Percentiles rank a stretch among this genome's conserved stretches.
Evolutionary conservation across 2,113 vertebrate species (phyloP).

Genomic region (Nothobranchius kuhntae): DNA sequence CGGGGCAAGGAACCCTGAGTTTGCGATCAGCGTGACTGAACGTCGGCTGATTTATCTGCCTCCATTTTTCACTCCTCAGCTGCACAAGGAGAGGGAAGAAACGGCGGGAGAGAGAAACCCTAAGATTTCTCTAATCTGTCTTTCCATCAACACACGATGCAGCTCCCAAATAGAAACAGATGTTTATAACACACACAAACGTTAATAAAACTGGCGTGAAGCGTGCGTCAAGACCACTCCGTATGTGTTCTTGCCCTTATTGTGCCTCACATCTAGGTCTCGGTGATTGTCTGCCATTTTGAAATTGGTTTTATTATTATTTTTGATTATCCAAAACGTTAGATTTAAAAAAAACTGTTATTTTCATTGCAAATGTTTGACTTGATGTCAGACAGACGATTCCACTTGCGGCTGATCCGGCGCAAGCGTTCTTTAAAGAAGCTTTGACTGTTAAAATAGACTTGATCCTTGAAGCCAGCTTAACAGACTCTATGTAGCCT

Average conservation of each 20-base stretch:
- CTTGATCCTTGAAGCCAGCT: slow-evolving; percentile 62
- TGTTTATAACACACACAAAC: slow-evolving; percentile 7
- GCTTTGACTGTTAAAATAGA: slow-evolving; percentile 50
- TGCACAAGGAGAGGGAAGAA: slow-evolving; percentile 35
- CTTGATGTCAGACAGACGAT: no score
- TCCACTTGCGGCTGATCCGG: not conserved
- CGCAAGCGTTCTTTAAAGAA: slow-evolving; percentile 24
- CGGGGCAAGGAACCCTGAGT: slow-evolving; percentile 42
- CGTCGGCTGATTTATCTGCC: slow-evolving; percentile 62
- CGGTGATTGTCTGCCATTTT: slow-evolving; percentile 75
- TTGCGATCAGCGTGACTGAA: slow-evolving; percentile 58
- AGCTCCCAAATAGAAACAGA: slow-evolving; percentile 9
- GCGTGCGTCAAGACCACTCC: slow-evolving; percentile 13
- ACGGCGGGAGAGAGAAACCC: slow-evolving; percentile 10
- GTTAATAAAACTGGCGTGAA: slow-evolving; percentile 12
- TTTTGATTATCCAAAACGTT: slow-evolving; percentile 16
- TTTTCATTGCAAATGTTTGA: not conserved
- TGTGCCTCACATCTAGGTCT: slow-evolving; percentile 56
- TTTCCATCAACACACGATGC: slow-evolving; percentile 15
- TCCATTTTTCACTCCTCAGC: slow-evolving; percentile 68
- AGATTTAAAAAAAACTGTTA: not conserved
- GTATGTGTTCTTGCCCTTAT: slow-evolving; percentile 51
- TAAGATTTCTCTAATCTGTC: slow-evolving; percentile 32
- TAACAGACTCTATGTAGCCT: slow-evolving; percentile 58
- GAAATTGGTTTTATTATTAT: slow-evolving; percentile 39